A percentile compares a stretch with the other conserved stretches of the same genome.
phyloP scores from a whole-genome alignment of 2,113 vertebrate species.

The Sapajus apella region DNA sequence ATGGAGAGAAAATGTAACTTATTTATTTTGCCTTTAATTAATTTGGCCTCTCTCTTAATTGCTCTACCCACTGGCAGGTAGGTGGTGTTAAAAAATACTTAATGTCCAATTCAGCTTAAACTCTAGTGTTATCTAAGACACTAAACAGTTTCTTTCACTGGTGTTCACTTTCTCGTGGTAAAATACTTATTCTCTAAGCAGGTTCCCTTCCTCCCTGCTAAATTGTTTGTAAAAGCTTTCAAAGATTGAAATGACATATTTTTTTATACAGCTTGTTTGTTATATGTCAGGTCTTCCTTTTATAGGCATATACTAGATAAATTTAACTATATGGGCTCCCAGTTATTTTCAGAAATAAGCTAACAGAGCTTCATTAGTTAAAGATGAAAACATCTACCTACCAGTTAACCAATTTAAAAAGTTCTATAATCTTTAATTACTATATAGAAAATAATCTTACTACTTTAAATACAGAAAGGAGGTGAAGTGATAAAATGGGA shows the following conservation, averaged over 20 bases:
- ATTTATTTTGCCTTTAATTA: not conserved
- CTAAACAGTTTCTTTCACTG: not conserved
- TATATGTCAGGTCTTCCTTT: not conserved
- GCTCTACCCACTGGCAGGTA: not conserved
- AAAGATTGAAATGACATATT: not conserved
- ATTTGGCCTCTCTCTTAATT: not conserved
- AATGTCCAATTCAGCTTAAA: not conserved
- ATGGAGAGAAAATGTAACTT: not conserved
- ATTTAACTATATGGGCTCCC: not conserved
- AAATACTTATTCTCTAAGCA: not conserved
- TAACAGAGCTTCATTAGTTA: not conserved
- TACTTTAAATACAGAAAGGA: not conserved
- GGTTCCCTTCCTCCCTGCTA: not conserved
- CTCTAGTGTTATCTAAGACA: not conserved
- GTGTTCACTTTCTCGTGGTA: not conserved
- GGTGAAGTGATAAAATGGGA: not conserved
- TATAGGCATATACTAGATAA: not conserved
- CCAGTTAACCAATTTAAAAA: not conserved
- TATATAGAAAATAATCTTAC: not conserved
- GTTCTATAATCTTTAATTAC: not conserved
- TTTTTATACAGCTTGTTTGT: not conserved
- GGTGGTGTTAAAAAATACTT: not conserved
- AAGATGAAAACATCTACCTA: not conserved
- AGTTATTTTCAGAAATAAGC: not conserved
- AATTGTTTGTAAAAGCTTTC: conserved; percentile 29